These are phyloP conservation scores for Campylomormyrus tamandua DNA, from an alignment of 2,113 vertebrate species.

Conservation along the genomic window DNA sequence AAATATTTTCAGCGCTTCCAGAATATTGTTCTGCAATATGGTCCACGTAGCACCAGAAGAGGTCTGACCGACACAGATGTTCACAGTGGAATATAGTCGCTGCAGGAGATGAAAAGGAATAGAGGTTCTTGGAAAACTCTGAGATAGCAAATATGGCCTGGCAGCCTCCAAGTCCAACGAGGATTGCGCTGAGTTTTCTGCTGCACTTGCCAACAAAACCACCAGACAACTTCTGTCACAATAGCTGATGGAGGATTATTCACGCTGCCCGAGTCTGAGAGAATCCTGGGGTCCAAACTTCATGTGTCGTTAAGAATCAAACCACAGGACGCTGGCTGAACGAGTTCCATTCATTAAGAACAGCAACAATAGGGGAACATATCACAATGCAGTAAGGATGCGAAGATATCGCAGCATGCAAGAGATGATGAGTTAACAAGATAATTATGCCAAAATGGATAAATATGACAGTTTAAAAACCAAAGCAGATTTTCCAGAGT, in stretches of 20 bases:
- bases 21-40: not conserved
- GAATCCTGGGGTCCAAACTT: not conserved
- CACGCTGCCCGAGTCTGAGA: not conserved
- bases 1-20: not conserved
- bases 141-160: conserved; percentile 43
- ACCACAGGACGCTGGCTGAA: not conserved
- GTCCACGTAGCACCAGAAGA: conserved; percentile 15
- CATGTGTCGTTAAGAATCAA: not conserved
- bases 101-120: not conserved
- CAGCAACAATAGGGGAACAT: not conserved
- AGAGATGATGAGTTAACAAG: not conserved
- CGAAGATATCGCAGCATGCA: not conserved
- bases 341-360: not conserved
- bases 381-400: not conserved
- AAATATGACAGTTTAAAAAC: not conserved
- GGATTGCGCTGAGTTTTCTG: not conserved
- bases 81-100: conserved; percentile 11
- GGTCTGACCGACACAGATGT: conserved; percentile 8
- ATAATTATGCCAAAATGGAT: not conserved
- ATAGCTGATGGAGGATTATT: not conserved
- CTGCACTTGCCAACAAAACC: conserved; percentile 11
- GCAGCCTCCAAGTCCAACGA: conserved; percentile 31
- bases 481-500: not conserved
- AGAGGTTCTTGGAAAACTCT: conserved; percentile 20
- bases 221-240: conserved; percentile 8